These are phyloP conservation scores for Eulimnadia texana DNA, from an alignment of 1,140 invertebrate species.

Conservation along the genomic window DNA sequence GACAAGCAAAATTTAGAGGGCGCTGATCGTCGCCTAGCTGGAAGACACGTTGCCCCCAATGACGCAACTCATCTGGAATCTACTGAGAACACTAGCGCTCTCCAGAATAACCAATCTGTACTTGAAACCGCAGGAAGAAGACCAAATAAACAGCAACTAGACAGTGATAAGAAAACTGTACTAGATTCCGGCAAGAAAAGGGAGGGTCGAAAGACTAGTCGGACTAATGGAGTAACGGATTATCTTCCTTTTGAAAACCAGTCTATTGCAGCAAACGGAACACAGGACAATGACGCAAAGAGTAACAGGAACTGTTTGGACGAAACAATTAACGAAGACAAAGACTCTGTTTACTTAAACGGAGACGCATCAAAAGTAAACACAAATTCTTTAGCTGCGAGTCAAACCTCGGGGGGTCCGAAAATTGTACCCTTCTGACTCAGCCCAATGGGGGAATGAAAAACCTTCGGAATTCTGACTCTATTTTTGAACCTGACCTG, in stretches of 20 bases:
- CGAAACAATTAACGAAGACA: not conserved
- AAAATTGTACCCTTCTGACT: too few species aligned
- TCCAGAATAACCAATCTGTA: too few species aligned
- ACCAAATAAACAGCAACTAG: too few species aligned
- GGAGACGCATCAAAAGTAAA: not conserved
- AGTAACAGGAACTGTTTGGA: not conserved
- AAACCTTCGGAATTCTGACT: not conserved
- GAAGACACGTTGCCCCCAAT: too few species aligned
- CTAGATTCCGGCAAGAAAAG: not conserved
- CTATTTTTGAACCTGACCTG: not conserved
- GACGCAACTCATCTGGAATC: too few species aligned
- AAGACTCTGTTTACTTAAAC: not conserved
- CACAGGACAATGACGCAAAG: not conserved
- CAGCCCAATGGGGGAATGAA: not conserved
- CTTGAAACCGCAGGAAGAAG: too few species aligned
- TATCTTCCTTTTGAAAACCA: not conserved
- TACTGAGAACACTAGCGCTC: too few species aligned
- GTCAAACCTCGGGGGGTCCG: too few species aligned
- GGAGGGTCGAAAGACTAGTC: not conserved
- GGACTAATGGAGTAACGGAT: not conserved
- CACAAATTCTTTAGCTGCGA: not conserved
- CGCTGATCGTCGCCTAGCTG: too few species aligned
- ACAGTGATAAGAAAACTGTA: too few species aligned
- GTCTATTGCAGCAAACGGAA: not conserved
- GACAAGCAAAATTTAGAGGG: too few species aligned